Evolutionary conservation across 2,797 vertebrate genomes (phyloP).

Genomic region (Anabas testudineus): DNA sequence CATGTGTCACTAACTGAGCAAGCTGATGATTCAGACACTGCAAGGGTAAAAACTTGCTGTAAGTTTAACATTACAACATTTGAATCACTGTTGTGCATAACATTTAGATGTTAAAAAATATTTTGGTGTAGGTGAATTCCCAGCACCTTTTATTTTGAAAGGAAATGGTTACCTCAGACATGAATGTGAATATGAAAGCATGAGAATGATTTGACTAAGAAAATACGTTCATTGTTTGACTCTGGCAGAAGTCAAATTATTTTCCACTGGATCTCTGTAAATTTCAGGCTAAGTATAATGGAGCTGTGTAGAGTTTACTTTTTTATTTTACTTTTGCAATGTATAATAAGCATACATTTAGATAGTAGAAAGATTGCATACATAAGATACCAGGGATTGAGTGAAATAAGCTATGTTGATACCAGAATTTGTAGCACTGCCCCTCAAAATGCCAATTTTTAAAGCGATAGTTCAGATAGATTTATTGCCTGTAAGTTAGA

Average conservation of each 20-base stretch:
- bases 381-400: conserved; percentile 48
- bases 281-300: conserved; percentile 41
- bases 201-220: conserved; percentile 54
- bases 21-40: background rate
- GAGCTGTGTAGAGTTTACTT: conserved; percentile 53
- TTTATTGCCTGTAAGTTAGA: conserved; percentile 11
- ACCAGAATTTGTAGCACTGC: conserved; percentile 46
- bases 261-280: background rate
- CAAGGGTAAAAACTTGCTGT: conserved; percentile 4
- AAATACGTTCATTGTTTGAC: conserved; percentile 19
- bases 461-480: conserved; percentile 16
- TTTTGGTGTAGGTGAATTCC: conserved; percentile 25
- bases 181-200: conserved; percentile 26
- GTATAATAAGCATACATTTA: conserved; percentile 26
- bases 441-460: conserved; percentile 12
- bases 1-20: conserved; percentile 1
- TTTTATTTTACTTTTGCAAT: conserved; percentile 6
- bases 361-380: conserved; percentile 13
- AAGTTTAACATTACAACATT: conserved; percentile 4
- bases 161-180: conserved; percentile 35
- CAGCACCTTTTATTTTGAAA: conserved; percentile 39
- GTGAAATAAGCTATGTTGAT: conserved; percentile 70
- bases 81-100: conserved; percentile 14
- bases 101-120: too few species aligned
- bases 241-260: conserved; percentile 27